phyloP scores from a whole-genome alignment of 2,888 invertebrate genomes.

The Erebia ligea region DNA sequence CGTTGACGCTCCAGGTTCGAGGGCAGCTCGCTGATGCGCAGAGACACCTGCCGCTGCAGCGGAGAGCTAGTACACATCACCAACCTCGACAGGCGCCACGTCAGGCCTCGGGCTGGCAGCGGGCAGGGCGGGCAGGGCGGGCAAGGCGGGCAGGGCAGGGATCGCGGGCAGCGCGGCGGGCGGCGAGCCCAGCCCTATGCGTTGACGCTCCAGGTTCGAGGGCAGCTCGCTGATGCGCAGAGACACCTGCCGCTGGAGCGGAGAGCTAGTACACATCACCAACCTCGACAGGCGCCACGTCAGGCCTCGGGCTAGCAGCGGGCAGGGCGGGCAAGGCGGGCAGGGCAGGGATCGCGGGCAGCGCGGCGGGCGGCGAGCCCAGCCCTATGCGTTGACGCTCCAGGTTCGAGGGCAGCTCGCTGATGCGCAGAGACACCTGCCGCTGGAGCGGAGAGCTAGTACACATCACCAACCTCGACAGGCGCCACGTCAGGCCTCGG shows the following conservation, averaged over 20 bases:
- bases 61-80: not conserved
- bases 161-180: conserved; percentile 40
- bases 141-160: no score
- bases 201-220: conserved; percentile 94
- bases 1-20: conserved; percentile 94
- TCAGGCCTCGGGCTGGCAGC: no score
- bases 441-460: conserved; percentile 87
- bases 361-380: conserved; percentile 85
- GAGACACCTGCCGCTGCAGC: conserved; percentile 97
- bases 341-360: no score
- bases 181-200: conserved; percentile 89
- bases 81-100: no score
- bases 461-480: not conserved
- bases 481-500: conserved; percentile 57
- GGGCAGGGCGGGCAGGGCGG: no score
- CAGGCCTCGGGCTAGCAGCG: no score
- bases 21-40: conserved; percentile 96
- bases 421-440: conserved; percentile 96
- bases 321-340: no score
- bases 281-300: no score
- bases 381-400: conserved; percentile 89
- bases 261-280: conserved; percentile 84
- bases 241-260: conserved; percentile 97
- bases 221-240: conserved; percentile 97
- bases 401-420: conserved; percentile 97